phyloP scores from a whole-genome alignment of 2,888 invertebrate species.

The Ormyrus pomaceus region DNA sequence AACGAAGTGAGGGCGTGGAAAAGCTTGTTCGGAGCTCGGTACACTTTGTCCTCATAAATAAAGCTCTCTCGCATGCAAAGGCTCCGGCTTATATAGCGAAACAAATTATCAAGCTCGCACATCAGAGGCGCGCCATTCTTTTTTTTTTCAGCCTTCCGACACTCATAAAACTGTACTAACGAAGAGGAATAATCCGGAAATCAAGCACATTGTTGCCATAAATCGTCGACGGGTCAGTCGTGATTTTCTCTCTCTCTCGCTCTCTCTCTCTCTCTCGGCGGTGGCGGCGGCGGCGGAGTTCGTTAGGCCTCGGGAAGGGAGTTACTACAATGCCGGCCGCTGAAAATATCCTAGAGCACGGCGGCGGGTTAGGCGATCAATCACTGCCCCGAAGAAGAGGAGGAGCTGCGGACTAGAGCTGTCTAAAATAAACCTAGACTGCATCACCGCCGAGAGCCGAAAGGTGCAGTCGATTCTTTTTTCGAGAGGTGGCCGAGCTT shows the following conservation, averaged over 20 bases:
- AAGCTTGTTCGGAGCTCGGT: too few relatives aligned
- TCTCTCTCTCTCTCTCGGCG: neutral
- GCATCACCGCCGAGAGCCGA: slow-evolving; percentile 3
- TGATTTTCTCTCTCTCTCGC: neutral
- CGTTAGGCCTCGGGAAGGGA: neutral
- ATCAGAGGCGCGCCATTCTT: too few relatives aligned
- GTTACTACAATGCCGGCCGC: slow-evolving; percentile 44
- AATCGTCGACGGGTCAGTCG: neutral
- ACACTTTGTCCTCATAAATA: too few relatives aligned
- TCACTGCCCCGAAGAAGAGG: slow-evolving; percentile 43
- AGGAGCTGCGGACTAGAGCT: neutral
- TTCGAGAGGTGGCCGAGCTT: too few relatives aligned
- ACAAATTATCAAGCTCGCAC: too few relatives aligned
- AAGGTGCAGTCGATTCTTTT: neutral
- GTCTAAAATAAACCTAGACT: slow-evolving; percentile 49
- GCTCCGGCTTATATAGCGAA: too few relatives aligned
- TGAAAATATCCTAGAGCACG: slow-evolving; percentile 51
- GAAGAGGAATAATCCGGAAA: slow-evolving; percentile 3
- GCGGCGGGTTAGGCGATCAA: slow-evolving; percentile 47
- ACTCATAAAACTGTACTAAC: too few relatives aligned
- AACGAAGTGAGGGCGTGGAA: too few relatives aligned
- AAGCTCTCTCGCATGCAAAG: too few relatives aligned
- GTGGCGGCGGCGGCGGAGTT: neutral
- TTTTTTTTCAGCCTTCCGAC: too few relatives aligned
- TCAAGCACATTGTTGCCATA: slow-evolving; percentile 21